phyloP scores from a whole-genome alignment of 1,140 invertebrate genomes.

The Stegodyphus dumicola region DNA sequence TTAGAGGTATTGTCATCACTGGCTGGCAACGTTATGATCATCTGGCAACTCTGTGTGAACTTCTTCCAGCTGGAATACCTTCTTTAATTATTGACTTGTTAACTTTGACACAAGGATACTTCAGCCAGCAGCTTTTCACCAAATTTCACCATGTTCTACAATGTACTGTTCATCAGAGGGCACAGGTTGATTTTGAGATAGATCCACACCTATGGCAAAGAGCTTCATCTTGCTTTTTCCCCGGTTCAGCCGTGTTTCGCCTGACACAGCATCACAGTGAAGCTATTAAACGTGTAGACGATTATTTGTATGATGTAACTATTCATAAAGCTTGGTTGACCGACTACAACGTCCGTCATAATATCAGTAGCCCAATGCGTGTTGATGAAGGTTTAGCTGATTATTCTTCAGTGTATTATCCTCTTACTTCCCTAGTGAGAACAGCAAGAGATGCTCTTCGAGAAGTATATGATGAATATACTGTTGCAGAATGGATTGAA shows the following conservation, averaged over 20 bases:
- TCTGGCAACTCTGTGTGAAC: constrained; percentile 90
- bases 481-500: constrained; percentile 81
- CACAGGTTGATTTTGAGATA: constrained; percentile 70
- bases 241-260: constrained; percentile 74
- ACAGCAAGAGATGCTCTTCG: constrained; percentile 75
- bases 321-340: constrained; percentile 79
- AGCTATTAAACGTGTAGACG: constrained; percentile 69
- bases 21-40: constrained; percentile 90
- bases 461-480: constrained; percentile 79
- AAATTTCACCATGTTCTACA: constrained; percentile 72
- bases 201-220: constrained; percentile 75
- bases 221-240: constrained; percentile 72
- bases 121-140: constrained; percentile 71
- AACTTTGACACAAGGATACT: constrained; percentile 74
- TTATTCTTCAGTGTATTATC: constrained; percentile 71
- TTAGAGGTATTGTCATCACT: constrained; percentile 75
- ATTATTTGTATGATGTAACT: constrained; percentile 66
- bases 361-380: constrained; percentile 79
- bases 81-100: constrained; percentile 77
- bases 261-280: constrained; percentile 72
- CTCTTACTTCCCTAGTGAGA: constrained; percentile 71
- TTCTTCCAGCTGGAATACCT: constrained; percentile 83
- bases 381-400: constrained; percentile 76
- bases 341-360: constrained; percentile 81
- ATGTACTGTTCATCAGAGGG: constrained; percentile 68